Conservation (phyloP, 2,797 vertebrate genomes). For the Macropodus opercularis region DNA sequence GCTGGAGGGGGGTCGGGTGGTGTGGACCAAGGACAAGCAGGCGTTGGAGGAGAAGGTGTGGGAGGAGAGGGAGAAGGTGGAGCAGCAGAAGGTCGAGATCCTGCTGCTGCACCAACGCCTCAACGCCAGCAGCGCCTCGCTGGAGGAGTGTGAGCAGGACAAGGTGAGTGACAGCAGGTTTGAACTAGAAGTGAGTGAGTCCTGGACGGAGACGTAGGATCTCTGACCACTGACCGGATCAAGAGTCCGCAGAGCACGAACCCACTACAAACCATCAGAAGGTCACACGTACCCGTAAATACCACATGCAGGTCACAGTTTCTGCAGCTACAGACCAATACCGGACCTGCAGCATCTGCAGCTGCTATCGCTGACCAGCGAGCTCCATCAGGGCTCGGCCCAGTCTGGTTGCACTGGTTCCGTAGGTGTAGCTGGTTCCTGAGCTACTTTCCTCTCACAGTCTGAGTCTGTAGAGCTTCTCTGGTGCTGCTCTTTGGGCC, state of each 20-base stretch:
- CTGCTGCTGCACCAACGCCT: constrained; percentile 39
- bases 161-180: constrained; percentile 60
- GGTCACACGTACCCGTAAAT: constrained; percentile 35
- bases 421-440: no score
- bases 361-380: no score
- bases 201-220: no score
- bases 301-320: constrained; percentile 28
- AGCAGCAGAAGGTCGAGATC: constrained; percentile 2
- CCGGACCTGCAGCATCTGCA: not conserved
- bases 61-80: constrained; percentile 39
- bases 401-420: no score
- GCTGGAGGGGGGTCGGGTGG: constrained; percentile 48
- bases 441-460: no score
- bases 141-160: constrained; percentile 60
- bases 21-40: constrained; percentile 54
- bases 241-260: no score
- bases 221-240: no score
- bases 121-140: constrained; percentile 53
- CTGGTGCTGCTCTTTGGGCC: no score
- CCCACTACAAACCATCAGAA: no score
- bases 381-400: no score
- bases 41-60: constrained; percentile 68
- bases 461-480: no score
- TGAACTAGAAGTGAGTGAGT: no score
- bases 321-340: constrained; percentile 20